These are phyloP conservation scores for Danio choprae DNA, from an alignment of 2,797 vertebrate species.

Conservation along the genomic window DNA sequence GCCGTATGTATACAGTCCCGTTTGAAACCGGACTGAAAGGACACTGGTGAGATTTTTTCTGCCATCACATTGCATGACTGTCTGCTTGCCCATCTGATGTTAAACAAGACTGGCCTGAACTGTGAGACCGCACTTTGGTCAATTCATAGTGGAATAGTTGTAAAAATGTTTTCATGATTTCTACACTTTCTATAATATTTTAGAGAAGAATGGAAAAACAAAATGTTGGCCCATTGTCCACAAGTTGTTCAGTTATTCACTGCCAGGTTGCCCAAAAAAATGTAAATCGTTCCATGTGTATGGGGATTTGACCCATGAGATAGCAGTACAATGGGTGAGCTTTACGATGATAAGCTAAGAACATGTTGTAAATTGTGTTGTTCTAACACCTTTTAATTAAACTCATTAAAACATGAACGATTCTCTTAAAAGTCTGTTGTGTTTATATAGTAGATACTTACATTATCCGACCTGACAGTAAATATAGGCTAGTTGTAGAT, in stretches of 20 bases:
- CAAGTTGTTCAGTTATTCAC: slow-evolving; percentile 32
- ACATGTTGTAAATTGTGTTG: slow-evolving; percentile 55
- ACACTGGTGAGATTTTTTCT: slow-evolving; percentile 52
- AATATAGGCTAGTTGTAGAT: no score
- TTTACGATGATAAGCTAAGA: slow-evolving; percentile 46
- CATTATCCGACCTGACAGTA: neutral
- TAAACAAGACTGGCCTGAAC: slow-evolving; percentile 54
- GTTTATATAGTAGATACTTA: neutral
- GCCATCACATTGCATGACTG: slow-evolving; percentile 67
- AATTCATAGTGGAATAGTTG: slow-evolving; percentile 21
- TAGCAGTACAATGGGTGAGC: slow-evolving; percentile 43
- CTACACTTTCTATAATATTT: slow-evolving; percentile 10
- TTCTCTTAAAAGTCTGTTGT: slow-evolving; percentile 28
- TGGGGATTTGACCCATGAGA: slow-evolving; percentile 45
- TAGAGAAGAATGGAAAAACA: neutral
- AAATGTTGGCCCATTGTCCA: slow-evolving; percentile 47
- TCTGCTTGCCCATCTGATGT: slow-evolving; percentile 58
- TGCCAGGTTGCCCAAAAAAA: slow-evolving; percentile 45
- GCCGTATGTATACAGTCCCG: slow-evolving; percentile 56
- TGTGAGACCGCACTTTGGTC: slow-evolving; percentile 24
- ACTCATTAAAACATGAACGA: slow-evolving; percentile 49
- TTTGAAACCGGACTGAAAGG: slow-evolving; percentile 58
- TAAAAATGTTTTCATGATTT: slow-evolving; percentile 22
- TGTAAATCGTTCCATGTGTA: slow-evolving; percentile 34
- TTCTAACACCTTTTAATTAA: slow-evolving; percentile 63